Evolutionary conservation across 2,113 vertebrate genomes (phyloP).

Genomic region (Tinamus guttatus): DNA sequence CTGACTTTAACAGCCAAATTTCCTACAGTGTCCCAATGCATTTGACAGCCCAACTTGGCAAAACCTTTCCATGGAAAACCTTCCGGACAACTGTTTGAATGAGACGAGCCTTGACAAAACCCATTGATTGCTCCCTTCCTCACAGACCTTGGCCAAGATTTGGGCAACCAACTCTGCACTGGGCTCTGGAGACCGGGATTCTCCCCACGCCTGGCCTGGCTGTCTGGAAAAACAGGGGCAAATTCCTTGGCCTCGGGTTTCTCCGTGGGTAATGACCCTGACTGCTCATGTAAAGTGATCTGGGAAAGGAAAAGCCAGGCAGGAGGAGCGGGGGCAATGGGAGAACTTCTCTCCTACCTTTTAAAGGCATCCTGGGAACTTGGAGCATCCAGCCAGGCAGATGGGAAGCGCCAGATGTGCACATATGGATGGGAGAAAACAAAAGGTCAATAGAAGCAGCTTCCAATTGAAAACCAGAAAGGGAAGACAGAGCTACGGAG

Average conservation of each 20-base stretch:
- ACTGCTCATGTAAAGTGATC: neutral
- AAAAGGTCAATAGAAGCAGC: neutral
- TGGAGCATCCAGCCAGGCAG: too few relatives aligned
- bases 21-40: neutral
- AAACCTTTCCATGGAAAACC: neutral
- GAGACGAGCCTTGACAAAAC: neutral
- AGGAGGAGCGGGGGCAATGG: neutral
- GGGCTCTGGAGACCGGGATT: neutral
- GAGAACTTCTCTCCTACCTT: neutral
- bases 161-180: neutral
- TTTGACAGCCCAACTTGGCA: neutral
- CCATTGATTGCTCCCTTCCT: neutral
- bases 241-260: neutral
- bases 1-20: neutral
- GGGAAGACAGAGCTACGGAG: neutral
- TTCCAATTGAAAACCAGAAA: neutral
- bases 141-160: neutral
- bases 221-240: neutral
- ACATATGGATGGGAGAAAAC: neutral
- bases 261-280: neutral
- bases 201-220: neutral
- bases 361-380: neutral
- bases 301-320: neutral
- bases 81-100: neutral
- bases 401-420: neutral